Evolutionary conservation across 2,888 invertebrate genomes (phyloP), one percentile per base, ranked within the genome.

Genomic region (Tupiocoris notatus): DNA sequence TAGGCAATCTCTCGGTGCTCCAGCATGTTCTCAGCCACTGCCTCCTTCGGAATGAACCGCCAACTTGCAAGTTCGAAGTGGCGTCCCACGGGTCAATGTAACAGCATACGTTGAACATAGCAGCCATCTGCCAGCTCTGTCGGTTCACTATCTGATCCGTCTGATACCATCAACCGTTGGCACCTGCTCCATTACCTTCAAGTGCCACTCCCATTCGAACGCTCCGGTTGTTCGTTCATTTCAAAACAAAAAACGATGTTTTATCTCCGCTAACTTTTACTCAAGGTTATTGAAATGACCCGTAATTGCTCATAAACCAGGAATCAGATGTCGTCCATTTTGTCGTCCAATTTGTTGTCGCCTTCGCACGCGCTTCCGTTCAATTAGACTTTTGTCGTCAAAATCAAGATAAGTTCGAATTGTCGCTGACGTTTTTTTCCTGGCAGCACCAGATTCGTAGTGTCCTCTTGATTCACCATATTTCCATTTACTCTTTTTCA

Each of bases 301-400:
- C 67, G 67, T 67, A 67, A 67, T 67, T 67, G 67, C 3, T 21
- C 16, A 23, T 39, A 65, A 39, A 65, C 65, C 39, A 7, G 59
- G 3, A 20, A 3, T 59, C 59, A 20, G 17, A 59, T n/a, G n/a
- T 59, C 59, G 59, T 20, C 59, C 39, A 7, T 39, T 39, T 59
- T 57, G 57, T 16, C 57, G 21, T 20, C 67, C 67, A 67, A 67
- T 67, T 67, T 67, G 67, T 67, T 67, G 67, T 67, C 67, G 67
- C 67, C 57, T 67, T 56, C 16, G 18, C 21, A 57, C 39, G 22
- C 56, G 23, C 67, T 56, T 67, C 67, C 67, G 67, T 67, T 67
- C 57, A 67, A 67, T 67, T 67, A 67, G 57, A 0, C 21, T 59
- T 59, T 59, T 59, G 22, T 57, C 67, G 67, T 67, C 67, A 67